Conservation (phyloP, 2,888 invertebrate genomes). For the Eulithis testata region DNA sequence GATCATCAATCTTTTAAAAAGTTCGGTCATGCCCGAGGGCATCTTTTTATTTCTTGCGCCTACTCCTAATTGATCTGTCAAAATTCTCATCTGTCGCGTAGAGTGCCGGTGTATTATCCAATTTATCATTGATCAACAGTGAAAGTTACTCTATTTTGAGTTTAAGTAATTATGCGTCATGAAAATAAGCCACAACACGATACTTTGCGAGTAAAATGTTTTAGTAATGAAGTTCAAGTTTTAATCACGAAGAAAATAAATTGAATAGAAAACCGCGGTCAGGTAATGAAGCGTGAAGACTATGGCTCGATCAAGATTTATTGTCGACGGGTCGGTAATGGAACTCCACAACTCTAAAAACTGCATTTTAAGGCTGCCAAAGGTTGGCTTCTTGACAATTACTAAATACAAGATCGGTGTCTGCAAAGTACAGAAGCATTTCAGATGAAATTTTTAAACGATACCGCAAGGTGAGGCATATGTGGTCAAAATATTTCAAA, state of each 20-base stretch:
- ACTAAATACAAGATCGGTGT: too few relatives aligned
- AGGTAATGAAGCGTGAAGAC: slow-evolving; percentile 20
- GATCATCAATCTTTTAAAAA: slow-evolving; percentile 39
- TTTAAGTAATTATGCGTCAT: slow-evolving; percentile 30
- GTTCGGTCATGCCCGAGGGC: slow-evolving; percentile 41
- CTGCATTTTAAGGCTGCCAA: too few relatives aligned
- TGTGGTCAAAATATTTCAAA: too few relatives aligned
- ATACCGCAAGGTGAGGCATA: too few relatives aligned
- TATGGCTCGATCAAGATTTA: slow-evolving; percentile 15
- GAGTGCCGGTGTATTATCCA: slow-evolving; percentile 55
- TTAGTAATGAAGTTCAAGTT: slow-evolving; percentile 23
- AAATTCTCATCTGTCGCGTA: slow-evolving; percentile 59
- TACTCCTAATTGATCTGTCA: slow-evolving; percentile 66
- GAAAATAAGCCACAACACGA: slow-evolving; percentile 33
- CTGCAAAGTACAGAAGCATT: too few relatives aligned
- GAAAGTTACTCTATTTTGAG: slow-evolving; percentile 55
- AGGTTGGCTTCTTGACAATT: too few relatives aligned
- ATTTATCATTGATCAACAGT: slow-evolving; percentile 64
- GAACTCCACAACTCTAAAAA: neutral
- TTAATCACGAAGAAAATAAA: slow-evolving; percentile 26
- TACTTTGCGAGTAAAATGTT: slow-evolving; percentile 21
- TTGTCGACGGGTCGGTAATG: slow-evolving; percentile 37
- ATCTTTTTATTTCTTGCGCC: slow-evolving; percentile 44
- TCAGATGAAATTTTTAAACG: too few relatives aligned
- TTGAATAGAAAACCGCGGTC: slow-evolving; percentile 20